Percentiles rank a stretch among this genome's conserved stretches.
Evolutionary conservation across 2,113 vertebrate genomes (phyloP).

Genomic region (Hippocampus zosterae): DNA sequence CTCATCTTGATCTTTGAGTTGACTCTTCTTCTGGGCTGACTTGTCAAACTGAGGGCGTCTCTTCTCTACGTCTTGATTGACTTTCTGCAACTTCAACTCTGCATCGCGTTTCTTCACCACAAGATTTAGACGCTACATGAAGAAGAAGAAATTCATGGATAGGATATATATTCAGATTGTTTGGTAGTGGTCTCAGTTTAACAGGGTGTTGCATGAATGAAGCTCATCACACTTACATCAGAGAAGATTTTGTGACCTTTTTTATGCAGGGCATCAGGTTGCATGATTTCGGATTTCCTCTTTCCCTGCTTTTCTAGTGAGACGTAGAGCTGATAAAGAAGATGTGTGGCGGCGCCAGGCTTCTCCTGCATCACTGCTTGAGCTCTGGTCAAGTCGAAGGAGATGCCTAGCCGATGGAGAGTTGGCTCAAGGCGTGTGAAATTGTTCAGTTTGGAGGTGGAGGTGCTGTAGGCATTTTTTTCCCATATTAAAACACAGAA

Average conservation of each 20-base stretch:
- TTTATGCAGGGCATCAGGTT: slow-evolving; percentile 67
- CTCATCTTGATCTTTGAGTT: slow-evolving; percentile 67
- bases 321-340: slow-evolving; percentile 86
- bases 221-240: slow-evolving; percentile 68
- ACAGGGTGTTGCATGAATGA: neutral
- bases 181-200: neutral
- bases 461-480: slow-evolving; percentile 60
- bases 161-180: too few relatives aligned
- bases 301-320: slow-evolving; percentile 84
- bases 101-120: slow-evolving; percentile 68
- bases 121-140: slow-evolving; percentile 70
- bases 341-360: slow-evolving; percentile 77
- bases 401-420: slow-evolving; percentile 79
- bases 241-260: slow-evolving; percentile 71
- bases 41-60: slow-evolving; percentile 58
- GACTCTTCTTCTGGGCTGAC: slow-evolving; percentile 60
- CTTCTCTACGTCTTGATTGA: slow-evolving; percentile 72
- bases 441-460: slow-evolving; percentile 82
- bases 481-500: neutral
- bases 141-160: neutral
- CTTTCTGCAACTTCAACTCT: slow-evolving; percentile 73
- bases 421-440: slow-evolving; percentile 86
- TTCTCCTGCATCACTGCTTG: slow-evolving; percentile 81
- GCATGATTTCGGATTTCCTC: slow-evolving; percentile 74
- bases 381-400: slow-evolving; percentile 78